Conservation (phyloP, 2,888 invertebrate genomes). For the Calameuta filiformis region DNA sequence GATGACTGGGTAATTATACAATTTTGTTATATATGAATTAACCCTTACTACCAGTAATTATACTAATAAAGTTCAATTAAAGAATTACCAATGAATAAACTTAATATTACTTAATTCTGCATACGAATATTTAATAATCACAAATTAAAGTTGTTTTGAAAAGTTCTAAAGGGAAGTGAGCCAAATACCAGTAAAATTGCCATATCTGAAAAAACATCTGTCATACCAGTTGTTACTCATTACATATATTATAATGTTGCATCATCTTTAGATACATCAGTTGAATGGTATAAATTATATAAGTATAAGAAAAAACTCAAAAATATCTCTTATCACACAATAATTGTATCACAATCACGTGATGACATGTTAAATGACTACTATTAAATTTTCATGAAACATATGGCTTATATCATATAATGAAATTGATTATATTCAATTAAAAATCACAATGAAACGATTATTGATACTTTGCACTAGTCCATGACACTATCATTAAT, state of each 20-base stretch:
- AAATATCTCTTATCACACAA: neutral
- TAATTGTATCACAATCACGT: neutral
- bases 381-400: neutral
- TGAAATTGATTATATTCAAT: neutral
- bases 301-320: neutral
- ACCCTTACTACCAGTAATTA: neutral
- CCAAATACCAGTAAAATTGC: neutral
- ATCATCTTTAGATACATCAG: neutral
- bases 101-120: neutral
- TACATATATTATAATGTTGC: neutral
- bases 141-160: neutral
- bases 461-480: neutral
- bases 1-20: neutral
- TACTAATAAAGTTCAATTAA: neutral
- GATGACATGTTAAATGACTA: neutral
- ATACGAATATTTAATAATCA: neutral
- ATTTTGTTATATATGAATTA: neutral
- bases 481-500: neutral
- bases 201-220: neutral
- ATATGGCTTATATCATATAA: neutral
- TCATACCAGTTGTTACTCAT: neutral
- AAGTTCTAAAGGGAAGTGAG: neutral
- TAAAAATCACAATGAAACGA: neutral
- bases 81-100: neutral
- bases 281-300: neutral